These are phyloP conservation scores for Adelosebastes latens DNA, from an alignment of 2,797 vertebrate species.

Conservation along the genomic window DNA sequence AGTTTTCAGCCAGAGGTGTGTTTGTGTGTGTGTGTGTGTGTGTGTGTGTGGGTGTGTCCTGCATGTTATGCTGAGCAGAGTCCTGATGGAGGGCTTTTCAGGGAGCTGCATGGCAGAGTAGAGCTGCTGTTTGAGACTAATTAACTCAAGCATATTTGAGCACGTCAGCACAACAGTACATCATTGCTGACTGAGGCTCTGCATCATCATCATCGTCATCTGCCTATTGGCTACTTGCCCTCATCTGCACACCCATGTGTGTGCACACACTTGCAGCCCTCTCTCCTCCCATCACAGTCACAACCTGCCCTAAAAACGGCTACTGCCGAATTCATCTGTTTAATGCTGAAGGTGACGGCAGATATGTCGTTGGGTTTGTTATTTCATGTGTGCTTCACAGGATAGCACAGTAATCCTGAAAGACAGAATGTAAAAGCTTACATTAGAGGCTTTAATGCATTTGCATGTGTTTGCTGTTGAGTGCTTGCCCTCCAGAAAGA, in stretches of 20 bases:
- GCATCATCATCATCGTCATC: slow-evolving; percentile 56
- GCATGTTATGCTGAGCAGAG: slow-evolving; percentile 23
- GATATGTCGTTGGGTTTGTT: background rate
- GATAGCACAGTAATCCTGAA: slow-evolving; percentile 9
- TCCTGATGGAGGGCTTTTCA: slow-evolving; percentile 33
- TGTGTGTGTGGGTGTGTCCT: slow-evolving; percentile 1
- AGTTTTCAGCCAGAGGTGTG: slow-evolving; percentile 55
- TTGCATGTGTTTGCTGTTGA: slow-evolving; percentile 43
- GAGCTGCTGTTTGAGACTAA: slow-evolving; percentile 70
- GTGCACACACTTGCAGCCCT: slow-evolving; percentile 24
- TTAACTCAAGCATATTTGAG: slow-evolving; percentile 72
- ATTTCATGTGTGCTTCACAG: background rate
- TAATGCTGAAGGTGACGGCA: slow-evolving; percentile 11
- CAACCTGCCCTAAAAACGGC: slow-evolving; percentile 44
- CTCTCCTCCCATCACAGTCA: slow-evolving; percentile 32
- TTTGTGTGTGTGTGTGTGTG: slow-evolving; percentile 15
- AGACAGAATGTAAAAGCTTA: slow-evolving; percentile 37
- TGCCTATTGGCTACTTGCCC: slow-evolving; percentile 68
- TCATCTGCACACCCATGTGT: slow-evolving; percentile 42
- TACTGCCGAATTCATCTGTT: slow-evolving; percentile 36
- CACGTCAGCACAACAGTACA: slow-evolving; percentile 72
- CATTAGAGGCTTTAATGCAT: slow-evolving; percentile 23
- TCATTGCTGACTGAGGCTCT: slow-evolving; percentile 63
- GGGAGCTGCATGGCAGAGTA: slow-evolving; percentile 31
- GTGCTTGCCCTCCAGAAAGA: slow-evolving; percentile 56